Evolutionary conservation across 2,888 invertebrate species (phyloP), one percentile per base, ranked within the genome.

Genomic region (Drosophila fulvimacula): DNA sequence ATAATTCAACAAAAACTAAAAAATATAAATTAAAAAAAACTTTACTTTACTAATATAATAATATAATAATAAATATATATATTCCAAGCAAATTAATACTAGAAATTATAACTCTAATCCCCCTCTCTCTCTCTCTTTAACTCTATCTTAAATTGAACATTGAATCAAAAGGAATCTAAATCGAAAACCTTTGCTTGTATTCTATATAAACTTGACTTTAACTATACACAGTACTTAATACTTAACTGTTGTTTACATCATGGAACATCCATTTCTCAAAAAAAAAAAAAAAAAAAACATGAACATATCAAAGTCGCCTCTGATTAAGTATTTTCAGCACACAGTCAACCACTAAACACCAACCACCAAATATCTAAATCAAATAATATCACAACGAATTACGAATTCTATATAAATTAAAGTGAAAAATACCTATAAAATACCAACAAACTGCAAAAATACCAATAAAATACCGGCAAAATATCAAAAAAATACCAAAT

Each of bases 251-350:
- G 34, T 53, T 65, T 53, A 57, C 46, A 44, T 59, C 55, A 68
- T 41, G 32, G 15, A 52, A 59, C 64, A 61, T 61, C 52, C 42
- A 73, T 66, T 62, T 76, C 42, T 58, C 51, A 52, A 76, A 36
- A 24, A 24, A 11, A 42, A 49, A 73, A 52, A 76, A 36, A 24
- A 24, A 11, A 42, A 49, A 73, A 66, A 72, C 68, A 76, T 73
- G 72, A 78, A 76, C 76, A 76, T 76, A 76, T 79, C 76, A 76
- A 74, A 44, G 32, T 61, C 64, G 75, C 69, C 76, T 79, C 74
- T 48, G 63, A 68, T 64, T 49, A 64, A 53, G 36, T 44, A 51
- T 32, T 71, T 60, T 49, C 57, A 17, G 19, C 46, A 15, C 32
- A 49, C 48, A 51, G 10, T 27, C 30, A 10, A 21, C n/a, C 51